A percentile compares a stretch with the other conserved stretches of the same genome.
Evolutionary conservation across 2,113 vertebrate genomes (phyloP).

Genomic region (Chloropsis cyanopogon): DNA sequence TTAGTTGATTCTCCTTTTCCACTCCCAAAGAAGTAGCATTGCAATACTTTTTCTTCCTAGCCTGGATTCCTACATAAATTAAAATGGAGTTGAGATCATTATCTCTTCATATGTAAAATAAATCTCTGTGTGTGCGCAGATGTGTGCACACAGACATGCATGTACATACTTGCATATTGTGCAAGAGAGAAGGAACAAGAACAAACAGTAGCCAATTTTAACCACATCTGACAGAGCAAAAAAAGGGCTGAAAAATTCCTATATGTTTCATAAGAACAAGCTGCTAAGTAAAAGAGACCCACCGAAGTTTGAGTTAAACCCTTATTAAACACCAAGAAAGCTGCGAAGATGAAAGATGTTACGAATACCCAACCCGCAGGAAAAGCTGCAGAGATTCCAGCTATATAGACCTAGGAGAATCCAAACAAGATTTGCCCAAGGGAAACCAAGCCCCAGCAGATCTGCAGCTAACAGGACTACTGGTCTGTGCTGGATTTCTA

Average conservation of each 20-base stretch:
- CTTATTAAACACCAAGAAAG: neutral
- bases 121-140: neutral
- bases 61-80: constrained; percentile 12
- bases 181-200: neutral
- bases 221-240: constrained; percentile 34
- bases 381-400: neutral
- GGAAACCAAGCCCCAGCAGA: neutral
- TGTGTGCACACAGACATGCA: neutral
- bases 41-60: neutral
- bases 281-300: neutral
- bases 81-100: neutral
- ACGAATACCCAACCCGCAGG: neutral
- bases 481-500: neutral
- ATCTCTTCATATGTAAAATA: neutral
- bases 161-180: neutral
- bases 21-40: neutral
- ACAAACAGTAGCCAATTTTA: constrained; percentile 15
- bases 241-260: constrained; percentile 29
- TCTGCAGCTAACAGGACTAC: neutral
- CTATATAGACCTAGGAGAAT: neutral
- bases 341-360: neutral
- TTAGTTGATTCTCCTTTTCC: neutral
- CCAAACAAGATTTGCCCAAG: neutral
- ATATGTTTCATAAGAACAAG: neutral
- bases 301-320: neutral